A percentile compares a stretch with the other conserved stretches of the same genome.
These are phyloP conservation scores for Hycleus cichorii DNA, from an alignment of 1,140 invertebrate genomes.

Conservation along the genomic window DNA sequence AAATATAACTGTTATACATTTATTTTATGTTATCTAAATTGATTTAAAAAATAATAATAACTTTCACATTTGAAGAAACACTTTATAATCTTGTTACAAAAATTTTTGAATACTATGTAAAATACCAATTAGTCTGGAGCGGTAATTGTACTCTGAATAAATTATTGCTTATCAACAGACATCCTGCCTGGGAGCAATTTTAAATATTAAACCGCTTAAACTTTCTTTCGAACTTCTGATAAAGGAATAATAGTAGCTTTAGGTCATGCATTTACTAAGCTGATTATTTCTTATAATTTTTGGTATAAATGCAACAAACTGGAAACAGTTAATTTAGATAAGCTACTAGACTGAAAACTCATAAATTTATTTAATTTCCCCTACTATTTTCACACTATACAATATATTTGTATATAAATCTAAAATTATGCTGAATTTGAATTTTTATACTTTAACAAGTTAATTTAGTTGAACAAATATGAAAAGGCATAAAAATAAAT, in stretches of 20 bases:
- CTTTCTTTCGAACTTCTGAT: conserved; percentile 14
- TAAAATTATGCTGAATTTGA: neutral
- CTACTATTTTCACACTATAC: too few species aligned
- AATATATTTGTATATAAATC: too few species aligned
- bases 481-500: too few species aligned
- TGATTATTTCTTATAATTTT: conserved; percentile 13
- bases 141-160: conserved; percentile 8
- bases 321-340: conserved; percentile 12
- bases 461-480: neutral
- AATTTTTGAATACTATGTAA: neutral
- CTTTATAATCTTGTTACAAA: too few species aligned
- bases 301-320: conserved; percentile 9
- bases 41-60: too few species aligned
- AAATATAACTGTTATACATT: conserved; percentile 7
- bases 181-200: conserved; percentile 7
- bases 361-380: too few species aligned
- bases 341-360: conserved; percentile 4
- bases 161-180: conserved; percentile 15
- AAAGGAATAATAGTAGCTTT: conserved; percentile 14
- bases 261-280: conserved; percentile 1
- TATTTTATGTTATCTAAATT: neutral
- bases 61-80: too few species aligned
- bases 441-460: neutral
- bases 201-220: conserved; percentile 12
- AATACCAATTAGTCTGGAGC: neutral